Conservation (phyloP, 2,113 vertebrate genomes). For the Pogona vitticeps region DNA sequence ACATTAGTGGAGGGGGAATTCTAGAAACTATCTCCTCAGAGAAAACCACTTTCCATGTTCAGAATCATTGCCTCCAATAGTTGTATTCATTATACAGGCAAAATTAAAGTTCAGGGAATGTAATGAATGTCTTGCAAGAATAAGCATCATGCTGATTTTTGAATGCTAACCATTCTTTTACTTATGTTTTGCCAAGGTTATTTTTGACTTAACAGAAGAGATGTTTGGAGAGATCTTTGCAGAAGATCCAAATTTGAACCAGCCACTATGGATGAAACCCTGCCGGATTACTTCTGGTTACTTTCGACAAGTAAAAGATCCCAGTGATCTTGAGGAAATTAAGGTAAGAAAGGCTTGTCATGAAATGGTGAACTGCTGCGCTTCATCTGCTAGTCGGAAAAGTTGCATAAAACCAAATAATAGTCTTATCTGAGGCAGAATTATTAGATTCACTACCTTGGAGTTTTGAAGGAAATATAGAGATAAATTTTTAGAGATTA, state of each 20-base stretch:
- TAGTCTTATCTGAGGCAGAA: neutral
- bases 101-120: neutral
- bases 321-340: slow-evolving; percentile 82
- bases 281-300: slow-evolving; percentile 81
- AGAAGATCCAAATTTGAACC: slow-evolving; percentile 88
- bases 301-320: slow-evolving; percentile 85
- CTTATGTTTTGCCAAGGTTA: slow-evolving; percentile 78
- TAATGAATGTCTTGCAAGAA: neutral
- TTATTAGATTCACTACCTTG: no score
- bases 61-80: neutral
- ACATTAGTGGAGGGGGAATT: neutral
- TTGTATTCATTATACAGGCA: neutral
- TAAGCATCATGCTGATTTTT: neutral
- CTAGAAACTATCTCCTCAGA: neutral
- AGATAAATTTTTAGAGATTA: neutral
- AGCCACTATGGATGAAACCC: slow-evolving; percentile 92
- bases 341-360: slow-evolving; percentile 80
- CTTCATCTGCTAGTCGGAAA: neutral
- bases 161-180: slow-evolving; percentile 20
- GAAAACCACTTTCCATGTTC: neutral
- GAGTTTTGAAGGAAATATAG: no score
- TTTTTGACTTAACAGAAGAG: slow-evolving; percentile 94
- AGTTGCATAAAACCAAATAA: neutral
- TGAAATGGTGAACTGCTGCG: neutral
- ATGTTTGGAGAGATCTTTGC: slow-evolving; percentile 93